Conservation (phyloP, 2,797 vertebrate species). For the Brachyrhaphis roseni region DNA sequence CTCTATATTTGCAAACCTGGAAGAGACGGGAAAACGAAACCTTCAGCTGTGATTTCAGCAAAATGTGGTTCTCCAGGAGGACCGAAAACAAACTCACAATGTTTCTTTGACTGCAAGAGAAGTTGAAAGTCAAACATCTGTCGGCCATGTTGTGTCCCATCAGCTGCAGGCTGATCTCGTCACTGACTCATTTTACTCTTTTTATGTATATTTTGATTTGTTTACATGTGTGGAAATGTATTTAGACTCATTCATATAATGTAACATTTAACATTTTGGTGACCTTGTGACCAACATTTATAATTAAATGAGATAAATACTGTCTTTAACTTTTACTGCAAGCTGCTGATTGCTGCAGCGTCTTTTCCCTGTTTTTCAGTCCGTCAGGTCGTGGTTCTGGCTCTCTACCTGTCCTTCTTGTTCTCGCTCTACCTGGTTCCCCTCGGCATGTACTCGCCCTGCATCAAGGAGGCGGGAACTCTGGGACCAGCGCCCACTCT, state of each 20-base stretch:
- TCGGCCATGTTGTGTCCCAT: no score
- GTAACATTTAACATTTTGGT: neutral
- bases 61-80: neutral
- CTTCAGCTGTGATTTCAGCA: neutral
- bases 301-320: neutral
- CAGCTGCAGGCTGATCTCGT: no score
- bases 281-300: neutral
- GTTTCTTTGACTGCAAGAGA: neutral
- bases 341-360: no score
- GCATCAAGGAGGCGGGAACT: conserved; percentile 85
- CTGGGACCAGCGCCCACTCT: conserved; percentile 87
- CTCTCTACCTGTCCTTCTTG: conserved; percentile 85
- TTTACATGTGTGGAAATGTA: neutral
- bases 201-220: neutral
- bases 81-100: neutral
- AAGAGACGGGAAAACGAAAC: neutral
- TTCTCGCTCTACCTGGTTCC: conserved; percentile 89
- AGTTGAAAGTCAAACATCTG: neutral
- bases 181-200: neutral
- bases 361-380: conserved; percentile 69
- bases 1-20: neutral
- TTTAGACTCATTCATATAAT: neutral
- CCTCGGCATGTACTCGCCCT: conserved; percentile 91
- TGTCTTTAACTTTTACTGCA: neutral
- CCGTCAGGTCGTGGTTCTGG: conserved; percentile 81